Evolutionary conservation across 2,113 vertebrate species (phyloP).

Genomic region (Tachysurus vachellii): DNA sequence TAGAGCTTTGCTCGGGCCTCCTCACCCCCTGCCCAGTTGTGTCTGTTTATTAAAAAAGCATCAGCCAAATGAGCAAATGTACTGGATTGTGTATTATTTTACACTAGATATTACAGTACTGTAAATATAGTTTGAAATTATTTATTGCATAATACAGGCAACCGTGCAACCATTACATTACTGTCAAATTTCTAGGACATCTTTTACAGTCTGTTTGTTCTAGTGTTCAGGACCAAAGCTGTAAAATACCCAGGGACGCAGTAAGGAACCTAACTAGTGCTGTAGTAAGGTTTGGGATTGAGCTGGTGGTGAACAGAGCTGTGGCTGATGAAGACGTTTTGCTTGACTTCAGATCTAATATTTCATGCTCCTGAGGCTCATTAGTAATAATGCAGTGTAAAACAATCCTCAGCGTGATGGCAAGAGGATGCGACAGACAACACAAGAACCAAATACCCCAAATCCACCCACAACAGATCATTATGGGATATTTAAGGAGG

Average conservation of each 20-base stretch:
- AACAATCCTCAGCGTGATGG: slow-evolving; percentile 64
- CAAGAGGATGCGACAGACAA: slow-evolving; percentile 50
- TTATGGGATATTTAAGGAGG: slow-evolving; percentile 41
- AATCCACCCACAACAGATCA: slow-evolving; percentile 60
- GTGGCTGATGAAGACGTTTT: background rate
- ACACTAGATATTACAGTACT: background rate
- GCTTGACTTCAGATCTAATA: slow-evolving; percentile 37
- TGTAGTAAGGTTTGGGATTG: background rate
- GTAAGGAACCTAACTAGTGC: too few relatives aligned
- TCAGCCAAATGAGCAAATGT: background rate
- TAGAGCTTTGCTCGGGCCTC: background rate
- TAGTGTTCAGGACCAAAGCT: background rate
- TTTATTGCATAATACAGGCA: background rate
- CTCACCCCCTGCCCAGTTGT: background rate
- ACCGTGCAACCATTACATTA: background rate
- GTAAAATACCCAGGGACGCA: background rate
- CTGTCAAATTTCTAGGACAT: background rate
- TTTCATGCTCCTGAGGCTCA: slow-evolving; percentile 66
- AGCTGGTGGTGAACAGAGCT: background rate
- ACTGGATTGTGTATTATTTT: background rate
- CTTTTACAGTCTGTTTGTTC: background rate
- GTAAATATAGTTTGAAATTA: background rate
- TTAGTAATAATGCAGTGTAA: slow-evolving; percentile 69
- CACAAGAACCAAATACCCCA: slow-evolving; percentile 19
- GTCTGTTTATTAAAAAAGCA: background rate